Evolutionary conservation across 2,797 vertebrate species (phyloP).

Genomic region (Lagodon rhomboides): DNA sequence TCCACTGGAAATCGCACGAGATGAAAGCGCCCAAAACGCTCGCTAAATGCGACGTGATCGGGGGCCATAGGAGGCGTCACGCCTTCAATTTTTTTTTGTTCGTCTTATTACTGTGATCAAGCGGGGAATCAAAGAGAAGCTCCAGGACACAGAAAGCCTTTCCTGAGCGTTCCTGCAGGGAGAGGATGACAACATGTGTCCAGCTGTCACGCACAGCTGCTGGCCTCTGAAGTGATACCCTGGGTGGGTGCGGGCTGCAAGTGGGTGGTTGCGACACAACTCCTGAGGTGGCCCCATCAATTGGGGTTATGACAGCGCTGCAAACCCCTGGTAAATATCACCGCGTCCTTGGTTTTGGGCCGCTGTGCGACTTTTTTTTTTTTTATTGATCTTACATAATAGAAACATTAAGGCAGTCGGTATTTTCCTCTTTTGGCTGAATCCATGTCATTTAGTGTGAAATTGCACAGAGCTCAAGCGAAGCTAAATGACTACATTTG

Average conservation of each 20-base stretch:
- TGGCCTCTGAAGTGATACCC: slow-evolving; percentile 70
- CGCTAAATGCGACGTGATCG: slow-evolving; percentile 50
- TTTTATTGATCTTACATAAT: slow-evolving; percentile 51
- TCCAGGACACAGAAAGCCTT: slow-evolving; percentile 55
- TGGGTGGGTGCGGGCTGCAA: slow-evolving; percentile 55
- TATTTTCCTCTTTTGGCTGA: slow-evolving; percentile 36
- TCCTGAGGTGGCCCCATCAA: slow-evolving; percentile 68
- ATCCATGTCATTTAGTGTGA: slow-evolving; percentile 42
- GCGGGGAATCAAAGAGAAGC: slow-evolving; percentile 74
- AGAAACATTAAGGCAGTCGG: slow-evolving; percentile 22
- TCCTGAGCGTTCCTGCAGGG: slow-evolving; percentile 53
- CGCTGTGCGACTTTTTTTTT: slow-evolving; percentile 9
- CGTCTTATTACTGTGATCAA: slow-evolving; percentile 69
- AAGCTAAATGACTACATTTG: slow-evolving; percentile 23
- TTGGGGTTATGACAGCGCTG: slow-evolving; percentile 49
- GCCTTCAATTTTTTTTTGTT: slow-evolving; percentile 35
- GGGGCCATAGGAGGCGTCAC: slow-evolving; percentile 47
- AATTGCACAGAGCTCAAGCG: slow-evolving; percentile 26
- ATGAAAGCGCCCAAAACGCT: slow-evolving; percentile 46
- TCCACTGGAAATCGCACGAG: slow-evolving; percentile 24
- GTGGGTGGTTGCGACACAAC: slow-evolving; percentile 55
- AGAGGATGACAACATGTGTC: slow-evolving; percentile 72
- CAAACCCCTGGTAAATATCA: slow-evolving; percentile 56
- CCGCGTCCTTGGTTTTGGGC: slow-evolving; percentile 44
- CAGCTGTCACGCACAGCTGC: slow-evolving; percentile 79